Conservation (phyloP, 2,797 vertebrate genomes). For the Centroberyx gerrardi region DNA sequence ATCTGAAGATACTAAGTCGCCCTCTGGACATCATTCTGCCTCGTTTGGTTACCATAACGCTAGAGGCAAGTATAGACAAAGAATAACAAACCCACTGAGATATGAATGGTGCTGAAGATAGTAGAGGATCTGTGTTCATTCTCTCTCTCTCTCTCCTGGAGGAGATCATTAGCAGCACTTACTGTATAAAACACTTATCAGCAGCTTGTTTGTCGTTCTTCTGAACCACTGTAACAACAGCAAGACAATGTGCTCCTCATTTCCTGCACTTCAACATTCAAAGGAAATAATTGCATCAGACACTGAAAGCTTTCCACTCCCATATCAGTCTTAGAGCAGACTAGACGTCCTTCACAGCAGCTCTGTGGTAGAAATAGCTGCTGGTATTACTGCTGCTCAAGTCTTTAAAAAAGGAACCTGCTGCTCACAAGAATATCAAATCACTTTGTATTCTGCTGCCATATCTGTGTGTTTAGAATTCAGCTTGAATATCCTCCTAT, state of each 20-base stretch:
- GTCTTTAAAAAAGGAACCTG: conserved; percentile 5
- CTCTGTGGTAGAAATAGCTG: background rate
- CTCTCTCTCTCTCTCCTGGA: background rate
- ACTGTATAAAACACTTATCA: background rate
- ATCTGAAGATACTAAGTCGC: background rate
- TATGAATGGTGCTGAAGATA: background rate
- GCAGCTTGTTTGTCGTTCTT: background rate
- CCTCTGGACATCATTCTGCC: background rate
- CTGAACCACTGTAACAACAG: background rate
- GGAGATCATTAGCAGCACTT: conserved; percentile 28
- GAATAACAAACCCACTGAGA: background rate
- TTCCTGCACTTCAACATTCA: background rate
- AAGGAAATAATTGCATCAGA: background rate
- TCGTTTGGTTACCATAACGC: too few species aligned
- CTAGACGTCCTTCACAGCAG: background rate
- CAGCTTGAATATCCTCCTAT: conserved; percentile 16
- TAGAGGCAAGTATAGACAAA: background rate
- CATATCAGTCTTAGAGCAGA: background rate
- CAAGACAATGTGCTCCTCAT: background rate
- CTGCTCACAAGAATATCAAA: background rate
- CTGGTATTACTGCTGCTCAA: conserved; percentile 13
- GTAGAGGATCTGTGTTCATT: background rate
- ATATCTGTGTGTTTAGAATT: conserved; percentile 32
- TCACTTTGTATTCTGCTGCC: conserved; percentile 21
- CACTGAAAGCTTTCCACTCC: background rate